These are phyloP conservation scores for Pseudotriccus pelzelni DNA, from an alignment of 2,797 vertebrate genomes.

Conservation along the genomic window DNA sequence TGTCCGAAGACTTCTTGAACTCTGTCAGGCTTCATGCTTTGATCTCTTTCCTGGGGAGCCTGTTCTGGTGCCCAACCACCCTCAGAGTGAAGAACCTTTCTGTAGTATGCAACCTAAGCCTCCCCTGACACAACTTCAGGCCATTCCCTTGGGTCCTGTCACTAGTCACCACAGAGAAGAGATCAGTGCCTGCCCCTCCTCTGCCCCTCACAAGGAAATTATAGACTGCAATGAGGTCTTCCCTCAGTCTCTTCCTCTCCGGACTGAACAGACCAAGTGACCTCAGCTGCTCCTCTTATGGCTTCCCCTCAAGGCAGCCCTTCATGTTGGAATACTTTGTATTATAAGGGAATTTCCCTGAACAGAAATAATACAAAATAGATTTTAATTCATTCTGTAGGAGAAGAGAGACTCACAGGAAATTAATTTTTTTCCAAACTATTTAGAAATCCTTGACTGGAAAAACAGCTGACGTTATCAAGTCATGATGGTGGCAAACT, in stretches of 20 bases:
- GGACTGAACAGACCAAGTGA: neutral
- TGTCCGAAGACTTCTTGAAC: neutral
- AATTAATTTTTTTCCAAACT: neutral
- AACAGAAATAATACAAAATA: neutral
- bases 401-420: neutral
- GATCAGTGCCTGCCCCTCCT: neutral
- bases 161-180: neutral
- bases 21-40: neutral
- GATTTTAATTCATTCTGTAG: neutral
- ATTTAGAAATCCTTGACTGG: neutral
- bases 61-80: rapidly evolving
- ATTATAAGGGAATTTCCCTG: neutral
- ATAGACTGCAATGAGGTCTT: neutral
- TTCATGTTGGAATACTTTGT: neutral
- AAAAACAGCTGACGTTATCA: neutral
- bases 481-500: neutral
- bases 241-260: neutral
- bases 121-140: rapidly evolving
- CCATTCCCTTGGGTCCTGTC: rapidly evolving
- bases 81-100: neutral
- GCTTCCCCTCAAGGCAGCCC: neutral
- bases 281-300: rapidly evolving
- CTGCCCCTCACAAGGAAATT: rapidly evolving
- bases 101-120: neutral
- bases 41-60: neutral